Evolutionary conservation across 2,113 vertebrate species (phyloP).

Genomic region (Alethe diademata): DNA sequence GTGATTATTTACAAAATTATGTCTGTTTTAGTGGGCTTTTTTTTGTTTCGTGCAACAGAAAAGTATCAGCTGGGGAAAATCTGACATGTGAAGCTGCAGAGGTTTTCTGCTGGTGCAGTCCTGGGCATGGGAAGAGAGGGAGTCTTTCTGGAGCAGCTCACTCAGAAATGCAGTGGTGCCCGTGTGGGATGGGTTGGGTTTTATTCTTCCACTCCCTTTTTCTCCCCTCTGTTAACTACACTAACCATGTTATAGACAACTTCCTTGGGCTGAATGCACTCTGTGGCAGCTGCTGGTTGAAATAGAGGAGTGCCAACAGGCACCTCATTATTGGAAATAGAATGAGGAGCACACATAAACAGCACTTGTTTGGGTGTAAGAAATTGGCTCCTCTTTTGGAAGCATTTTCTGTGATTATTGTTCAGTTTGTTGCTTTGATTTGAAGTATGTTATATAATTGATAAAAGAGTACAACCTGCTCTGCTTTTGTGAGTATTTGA

Average conservation of each 20-base stretch:
- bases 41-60: not conserved
- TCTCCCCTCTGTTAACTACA: accelerated
- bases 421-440: not conserved
- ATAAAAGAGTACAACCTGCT: not conserved
- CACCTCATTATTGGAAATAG: not conserved
- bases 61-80: not conserved
- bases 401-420: not conserved
- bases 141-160: accelerated
- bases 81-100: not conserved
- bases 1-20: not conserved
- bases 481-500: not conserved
- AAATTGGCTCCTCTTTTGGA: not conserved
- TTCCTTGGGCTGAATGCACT: not conserved
- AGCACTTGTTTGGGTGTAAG: not conserved
- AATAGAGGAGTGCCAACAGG: not conserved
- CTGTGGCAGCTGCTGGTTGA: not conserved
- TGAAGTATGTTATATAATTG: not conserved
- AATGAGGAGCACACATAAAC: not conserved
- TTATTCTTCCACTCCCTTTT: not conserved
- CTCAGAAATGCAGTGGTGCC: not conserved
- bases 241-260: not conserved
- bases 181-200: not conserved
- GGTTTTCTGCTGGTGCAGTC: not conserved
- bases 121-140: not conserved
- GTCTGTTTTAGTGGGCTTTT: not conserved